Percentiles rank a stretch among this genome's conserved stretches.
Conservation (phyloP, 1,140 invertebrate species). For the Coptotermes formosanus region DNA sequence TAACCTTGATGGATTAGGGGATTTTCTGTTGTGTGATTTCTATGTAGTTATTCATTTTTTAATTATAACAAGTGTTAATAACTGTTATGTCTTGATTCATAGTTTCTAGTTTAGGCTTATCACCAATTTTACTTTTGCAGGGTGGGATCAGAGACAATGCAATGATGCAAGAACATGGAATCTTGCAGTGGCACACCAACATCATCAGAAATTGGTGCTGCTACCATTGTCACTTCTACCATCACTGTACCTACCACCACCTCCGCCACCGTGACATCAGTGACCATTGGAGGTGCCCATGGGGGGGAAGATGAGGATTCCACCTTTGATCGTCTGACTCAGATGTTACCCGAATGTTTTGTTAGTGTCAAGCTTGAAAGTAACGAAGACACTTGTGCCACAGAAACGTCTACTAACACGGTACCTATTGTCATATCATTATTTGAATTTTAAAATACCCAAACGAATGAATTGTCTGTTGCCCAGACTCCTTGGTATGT, state of each 20-base stretch:
- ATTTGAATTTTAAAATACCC: no score
- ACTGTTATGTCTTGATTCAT: background rate
- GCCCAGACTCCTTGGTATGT: no score
- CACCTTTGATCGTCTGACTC: conserved; percentile 9
- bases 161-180: conserved; percentile 18
- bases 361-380: background rate
- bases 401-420: background rate
- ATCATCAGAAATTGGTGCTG: background rate
- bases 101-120: background rate
- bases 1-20: background rate
- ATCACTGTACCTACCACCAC: background rate
- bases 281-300: background rate
- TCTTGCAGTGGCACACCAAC: background rate
- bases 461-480: no score
- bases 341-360: background rate
- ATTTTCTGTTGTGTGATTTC: background rate
- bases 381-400: background rate
- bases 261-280: background rate
- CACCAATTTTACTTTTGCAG: background rate
- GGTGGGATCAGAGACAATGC: conserved; percentile 1
- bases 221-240: background rate
- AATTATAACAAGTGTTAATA: no score
- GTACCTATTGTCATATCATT: background rate
- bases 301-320: background rate
- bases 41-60: no score